phyloP scores from a whole-genome alignment of 2,797 vertebrate genomes.

The Crax fasciolata region DNA sequence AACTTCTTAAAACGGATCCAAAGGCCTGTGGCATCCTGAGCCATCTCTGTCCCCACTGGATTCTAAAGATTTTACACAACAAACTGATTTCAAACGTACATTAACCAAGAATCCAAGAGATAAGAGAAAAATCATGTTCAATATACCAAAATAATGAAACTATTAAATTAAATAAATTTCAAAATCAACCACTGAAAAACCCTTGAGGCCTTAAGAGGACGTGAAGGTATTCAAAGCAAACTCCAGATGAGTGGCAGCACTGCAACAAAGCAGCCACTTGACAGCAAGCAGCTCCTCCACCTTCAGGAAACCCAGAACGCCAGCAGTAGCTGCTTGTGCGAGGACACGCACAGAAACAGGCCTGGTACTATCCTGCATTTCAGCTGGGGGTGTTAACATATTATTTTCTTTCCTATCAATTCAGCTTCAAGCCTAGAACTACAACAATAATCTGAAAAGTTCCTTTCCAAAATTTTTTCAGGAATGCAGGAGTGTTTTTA shows the following conservation, averaged over 20 bases:
- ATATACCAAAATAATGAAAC: neutral
- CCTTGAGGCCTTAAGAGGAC: neutral
- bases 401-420: neutral
- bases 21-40: neutral
- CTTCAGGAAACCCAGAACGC: neutral
- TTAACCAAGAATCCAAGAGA: neutral
- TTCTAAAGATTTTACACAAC: neutral
- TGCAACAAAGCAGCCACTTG: neutral
- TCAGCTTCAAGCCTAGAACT: neutral
- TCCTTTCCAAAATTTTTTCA: neutral
- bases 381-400: neutral
- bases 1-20: neutral
- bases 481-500: neutral
- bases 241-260: accelerated
- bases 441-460: neutral
- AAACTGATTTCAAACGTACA: neutral
- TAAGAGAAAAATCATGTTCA: neutral
- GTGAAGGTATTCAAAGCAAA: neutral
- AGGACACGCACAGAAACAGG: neutral
- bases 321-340: neutral
- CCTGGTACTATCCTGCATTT: neutral
- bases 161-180: neutral
- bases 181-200: neutral
- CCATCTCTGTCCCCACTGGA: neutral
- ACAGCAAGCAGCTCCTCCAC: neutral